These are phyloP conservation scores for Erebia ligea DNA, from an alignment of 2,888 invertebrate species.

Conservation along the genomic window DNA sequence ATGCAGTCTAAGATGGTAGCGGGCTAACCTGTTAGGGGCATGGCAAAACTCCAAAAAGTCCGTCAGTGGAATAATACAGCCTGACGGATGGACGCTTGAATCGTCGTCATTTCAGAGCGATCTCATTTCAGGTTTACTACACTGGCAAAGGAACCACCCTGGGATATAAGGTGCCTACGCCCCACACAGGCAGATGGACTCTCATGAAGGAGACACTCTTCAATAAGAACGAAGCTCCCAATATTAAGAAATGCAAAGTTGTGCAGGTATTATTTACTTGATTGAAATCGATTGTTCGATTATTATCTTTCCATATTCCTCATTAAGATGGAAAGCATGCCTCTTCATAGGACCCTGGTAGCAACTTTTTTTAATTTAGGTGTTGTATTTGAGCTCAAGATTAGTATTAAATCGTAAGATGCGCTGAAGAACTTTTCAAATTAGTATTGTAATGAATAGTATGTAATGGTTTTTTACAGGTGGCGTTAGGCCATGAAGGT, in stretches of 20 bases:
- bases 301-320: background rate
- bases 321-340: no score
- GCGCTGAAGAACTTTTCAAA: no score
- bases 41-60: no score
- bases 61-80: no score
- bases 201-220: constrained; percentile 81
- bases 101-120: background rate
- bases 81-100: no score
- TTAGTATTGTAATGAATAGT: no score
- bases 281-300: constrained; percentile 3
- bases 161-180: constrained; percentile 88
- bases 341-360: no score
- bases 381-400: no score
- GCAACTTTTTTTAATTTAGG: no score
- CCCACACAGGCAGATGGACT: constrained; percentile 84
- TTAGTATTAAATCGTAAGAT: no score
- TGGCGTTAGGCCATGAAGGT: constrained; percentile 97
- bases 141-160: constrained; percentile 93
- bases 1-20: no score
- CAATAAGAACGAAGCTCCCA: constrained; percentile 64
- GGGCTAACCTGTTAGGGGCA: no score
- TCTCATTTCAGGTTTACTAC: constrained; percentile 86
- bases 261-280: constrained; percentile 55
- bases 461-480: constrained; percentile 81
- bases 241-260: constrained; percentile 66